Base-by-base conservation (phyloP, 1,140 invertebrate genomes). In the Drosophila insularis region DNA sequence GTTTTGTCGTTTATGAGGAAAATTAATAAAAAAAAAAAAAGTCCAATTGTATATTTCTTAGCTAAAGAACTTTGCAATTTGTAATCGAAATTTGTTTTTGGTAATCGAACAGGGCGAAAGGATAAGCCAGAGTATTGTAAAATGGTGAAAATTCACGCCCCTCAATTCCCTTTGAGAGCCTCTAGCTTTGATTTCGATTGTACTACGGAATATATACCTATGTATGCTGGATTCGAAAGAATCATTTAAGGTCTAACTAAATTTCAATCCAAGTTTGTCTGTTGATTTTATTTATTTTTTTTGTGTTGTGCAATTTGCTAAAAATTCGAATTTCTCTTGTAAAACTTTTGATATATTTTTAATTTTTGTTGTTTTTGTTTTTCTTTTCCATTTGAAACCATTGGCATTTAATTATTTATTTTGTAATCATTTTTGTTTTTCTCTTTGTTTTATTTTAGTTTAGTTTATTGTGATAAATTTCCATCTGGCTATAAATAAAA, bases 361-460 rank as follows among this genome's bases (percentile, higher is more conserved):
- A 17, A 65, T 14, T 58, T 55, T 58, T 60, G 68, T 70, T 70
- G 70, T 39, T 39, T 60, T 68, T 70, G 65, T 74, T 39, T 39
- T 39, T 10, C 54, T 68, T 64, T 50, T 71, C 54, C 17, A 11
- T 63, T 54, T 78, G 75, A 78, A 78, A 78, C 75, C 75, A 78
- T 78, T 78, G 67, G 61, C 68, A 50, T 50, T 50, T 46, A 46
- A 19, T 50, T 21, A 50, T 50, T 50, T 17, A 6, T 17, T 50
- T 50, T 50, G 27, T 60, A 37, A 19, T 43, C 14, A 5, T 58
- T 35, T 46, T 17, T 37, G n/a, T 23, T 67, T 59, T 10, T 14
- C 6, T 31, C 19, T 39, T 61, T 46, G 35, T 54, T 21, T 46
- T 31, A 19, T 14, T 35, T 31, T 32, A 54, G 27, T 27, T 27